These are phyloP conservation scores for Pissodes strobi DNA, from an alignment of 1,140 invertebrate genomes.

Conservation along the genomic window DNA sequence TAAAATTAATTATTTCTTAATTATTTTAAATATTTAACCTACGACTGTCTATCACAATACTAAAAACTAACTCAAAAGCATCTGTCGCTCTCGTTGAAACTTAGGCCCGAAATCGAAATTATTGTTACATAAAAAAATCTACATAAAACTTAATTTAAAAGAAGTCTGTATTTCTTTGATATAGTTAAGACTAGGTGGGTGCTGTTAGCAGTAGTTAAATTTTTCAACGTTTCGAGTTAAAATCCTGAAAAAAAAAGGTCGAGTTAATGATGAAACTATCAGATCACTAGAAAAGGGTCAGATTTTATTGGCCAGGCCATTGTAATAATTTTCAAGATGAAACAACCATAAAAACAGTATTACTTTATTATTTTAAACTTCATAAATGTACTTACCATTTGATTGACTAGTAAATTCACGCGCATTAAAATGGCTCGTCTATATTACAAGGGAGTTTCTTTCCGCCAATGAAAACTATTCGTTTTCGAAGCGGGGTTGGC, in stretches of 20 bases:
- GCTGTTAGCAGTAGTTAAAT: conserved; percentile 41
- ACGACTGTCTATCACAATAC: conserved; percentile 34
- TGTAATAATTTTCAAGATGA: too few species aligned
- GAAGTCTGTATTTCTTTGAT: conserved; percentile 45
- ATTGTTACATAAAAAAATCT: conserved; percentile 3
- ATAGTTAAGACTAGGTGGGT: conserved; percentile 49
- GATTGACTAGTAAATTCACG: conserved; percentile 51
- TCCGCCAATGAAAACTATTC: conserved; percentile 74
- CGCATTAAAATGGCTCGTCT: conserved; percentile 17
- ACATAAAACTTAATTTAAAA: conserved; percentile 16
- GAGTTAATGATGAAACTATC: neutral
- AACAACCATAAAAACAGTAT: too few species aligned
- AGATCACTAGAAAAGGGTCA: too few species aligned
- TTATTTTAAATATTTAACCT: conserved; percentile 27
- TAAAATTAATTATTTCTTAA: neutral
- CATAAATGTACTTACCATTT: conserved; percentile 39
- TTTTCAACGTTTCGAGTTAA: conserved; percentile 30
- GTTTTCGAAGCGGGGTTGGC: conserved; percentile 61
- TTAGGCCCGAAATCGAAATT: conserved; percentile 24
- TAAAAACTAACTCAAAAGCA: conserved; percentile 23
- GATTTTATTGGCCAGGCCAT: too few species aligned
- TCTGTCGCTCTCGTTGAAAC: conserved; percentile 20
- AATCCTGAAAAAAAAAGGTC: conserved; percentile 37
- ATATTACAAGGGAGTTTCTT: conserved; percentile 68
- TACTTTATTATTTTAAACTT: too few species aligned